phyloP scores from a whole-genome alignment of 1,140 invertebrate genomes.

The Spodoptera frugiperda region DNA sequence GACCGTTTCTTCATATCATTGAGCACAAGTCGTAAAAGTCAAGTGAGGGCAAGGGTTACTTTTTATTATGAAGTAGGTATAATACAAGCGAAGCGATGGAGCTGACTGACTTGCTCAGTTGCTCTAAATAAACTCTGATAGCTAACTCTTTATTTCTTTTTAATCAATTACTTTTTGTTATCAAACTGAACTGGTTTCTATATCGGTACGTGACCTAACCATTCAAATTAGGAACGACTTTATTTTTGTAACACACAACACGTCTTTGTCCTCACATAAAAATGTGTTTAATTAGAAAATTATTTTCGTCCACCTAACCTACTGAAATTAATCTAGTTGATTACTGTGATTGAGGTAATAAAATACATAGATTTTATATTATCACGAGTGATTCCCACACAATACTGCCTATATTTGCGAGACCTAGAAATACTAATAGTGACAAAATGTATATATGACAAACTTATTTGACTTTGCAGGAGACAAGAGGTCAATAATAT shows the following conservation, averaged over 20 bases:
- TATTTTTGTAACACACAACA: neutral
- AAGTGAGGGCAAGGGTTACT: conserved; percentile 7
- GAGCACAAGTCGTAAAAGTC: conserved; percentile 19
- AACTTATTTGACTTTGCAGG: neutral
- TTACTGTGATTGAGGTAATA: no score
- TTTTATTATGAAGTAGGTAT: conserved; percentile 17
- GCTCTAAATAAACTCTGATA: conserved; percentile 10
- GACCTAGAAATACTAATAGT: no score
- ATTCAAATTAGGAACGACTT: conserved; percentile 7
- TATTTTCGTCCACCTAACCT: no score
- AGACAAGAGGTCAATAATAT: neutral
- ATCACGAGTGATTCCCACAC: no score
- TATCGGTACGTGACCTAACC: neutral
- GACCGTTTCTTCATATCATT: conserved; percentile 4
- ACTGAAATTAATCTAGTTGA: no score
- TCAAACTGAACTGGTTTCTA: conserved; percentile 16
- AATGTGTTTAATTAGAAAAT: no score
- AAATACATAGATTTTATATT: no score
- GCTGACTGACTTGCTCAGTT: no score
- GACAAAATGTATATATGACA: neutral
- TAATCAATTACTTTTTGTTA: conserved; percentile 21
- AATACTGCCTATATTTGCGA: no score
- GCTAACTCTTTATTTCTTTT: conserved; percentile 4
- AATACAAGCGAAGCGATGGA: neutral
- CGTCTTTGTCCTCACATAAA: neutral